phyloP scores from a whole-genome alignment of 2,888 invertebrate species.

The Epinotia brunnichana region DNA sequence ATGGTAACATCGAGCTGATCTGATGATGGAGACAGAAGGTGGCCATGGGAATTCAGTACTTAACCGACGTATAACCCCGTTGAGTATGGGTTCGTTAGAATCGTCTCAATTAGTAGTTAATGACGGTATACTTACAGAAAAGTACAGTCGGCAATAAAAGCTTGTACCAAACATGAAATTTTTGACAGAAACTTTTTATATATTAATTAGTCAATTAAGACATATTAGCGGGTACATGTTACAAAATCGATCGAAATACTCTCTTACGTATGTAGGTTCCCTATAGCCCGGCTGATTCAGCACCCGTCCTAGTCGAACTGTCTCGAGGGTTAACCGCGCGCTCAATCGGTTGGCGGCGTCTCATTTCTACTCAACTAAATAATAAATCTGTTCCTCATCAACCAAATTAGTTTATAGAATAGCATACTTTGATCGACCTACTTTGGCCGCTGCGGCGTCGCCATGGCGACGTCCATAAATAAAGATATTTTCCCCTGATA shows the following conservation, averaged over 20 bases:
- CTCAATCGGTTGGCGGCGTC: conserved; percentile 8
- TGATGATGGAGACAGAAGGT: too few relatives aligned
- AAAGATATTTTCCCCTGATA: conserved; percentile 51
- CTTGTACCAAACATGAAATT: too few relatives aligned
- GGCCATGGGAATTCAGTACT: too few relatives aligned
- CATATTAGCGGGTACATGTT: neutral
- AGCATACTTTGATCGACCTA: conserved; percentile 24
- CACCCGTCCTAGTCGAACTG: too few relatives aligned
- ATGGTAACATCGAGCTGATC: too few relatives aligned
- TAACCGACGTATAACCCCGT: too few relatives aligned
- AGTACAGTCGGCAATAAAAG: too few relatives aligned
- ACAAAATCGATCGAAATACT: neutral
- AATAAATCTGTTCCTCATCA: neutral
- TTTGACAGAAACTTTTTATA: too few relatives aligned
- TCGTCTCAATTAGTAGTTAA: too few relatives aligned
- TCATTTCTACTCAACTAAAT: conserved; percentile 8
- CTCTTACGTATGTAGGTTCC: neutral
- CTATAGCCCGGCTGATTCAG: neutral
- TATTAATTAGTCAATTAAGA: neutral
- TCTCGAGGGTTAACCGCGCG: conserved; percentile 6
- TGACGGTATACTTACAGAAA: too few relatives aligned
- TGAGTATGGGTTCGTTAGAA: too few relatives aligned
- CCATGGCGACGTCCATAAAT: conserved; percentile 52
- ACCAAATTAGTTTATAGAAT: conserved; percentile 1
- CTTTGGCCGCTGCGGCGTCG: conserved; percentile 50